Percentiles rank a stretch among this genome's conserved stretches.
These are phyloP conservation scores for Harmothoe impar DNA, from an alignment of 2,888 invertebrate genomes.

Conservation along the genomic window DNA sequence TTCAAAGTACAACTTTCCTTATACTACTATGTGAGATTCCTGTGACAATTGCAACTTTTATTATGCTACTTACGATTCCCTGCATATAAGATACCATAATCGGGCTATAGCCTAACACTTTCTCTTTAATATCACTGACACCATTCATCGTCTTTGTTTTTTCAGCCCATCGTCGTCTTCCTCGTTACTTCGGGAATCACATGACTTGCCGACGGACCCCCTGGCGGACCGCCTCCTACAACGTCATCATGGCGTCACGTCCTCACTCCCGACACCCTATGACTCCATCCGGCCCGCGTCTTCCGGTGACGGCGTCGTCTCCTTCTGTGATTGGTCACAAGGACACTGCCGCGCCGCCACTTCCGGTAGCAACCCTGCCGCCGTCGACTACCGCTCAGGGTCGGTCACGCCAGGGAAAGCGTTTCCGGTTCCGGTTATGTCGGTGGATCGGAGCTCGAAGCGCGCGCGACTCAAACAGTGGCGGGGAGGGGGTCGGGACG, in stretches of 20 bases:
- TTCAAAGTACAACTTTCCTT: too few species aligned
- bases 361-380: neutral
- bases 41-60: too few species aligned
- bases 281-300: neutral
- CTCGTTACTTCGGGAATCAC: neutral
- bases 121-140: too few species aligned
- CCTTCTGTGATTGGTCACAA: slow-evolving; percentile 36
- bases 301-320: neutral
- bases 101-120: too few species aligned
- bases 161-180: slow-evolving; percentile 38
- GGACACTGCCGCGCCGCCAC: neutral
- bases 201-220: neutral
- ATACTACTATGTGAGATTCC: too few species aligned
- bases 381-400: neutral
- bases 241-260: neutral
- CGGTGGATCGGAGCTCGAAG: neutral
- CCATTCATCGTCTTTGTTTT: neutral
- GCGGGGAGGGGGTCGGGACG: slow-evolving; percentile 23
- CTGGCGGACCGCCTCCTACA: neutral
- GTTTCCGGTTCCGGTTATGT: slow-evolving; percentile 26
- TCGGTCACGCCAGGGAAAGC: neutral
- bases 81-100: too few species aligned
- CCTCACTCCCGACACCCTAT: neutral
- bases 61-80: too few species aligned
- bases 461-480: slow-evolving; percentile 46